These are phyloP conservation scores for Lithobates pipiens DNA, from an alignment of 2,797 vertebrate genomes.

Conservation along the genomic window DNA sequence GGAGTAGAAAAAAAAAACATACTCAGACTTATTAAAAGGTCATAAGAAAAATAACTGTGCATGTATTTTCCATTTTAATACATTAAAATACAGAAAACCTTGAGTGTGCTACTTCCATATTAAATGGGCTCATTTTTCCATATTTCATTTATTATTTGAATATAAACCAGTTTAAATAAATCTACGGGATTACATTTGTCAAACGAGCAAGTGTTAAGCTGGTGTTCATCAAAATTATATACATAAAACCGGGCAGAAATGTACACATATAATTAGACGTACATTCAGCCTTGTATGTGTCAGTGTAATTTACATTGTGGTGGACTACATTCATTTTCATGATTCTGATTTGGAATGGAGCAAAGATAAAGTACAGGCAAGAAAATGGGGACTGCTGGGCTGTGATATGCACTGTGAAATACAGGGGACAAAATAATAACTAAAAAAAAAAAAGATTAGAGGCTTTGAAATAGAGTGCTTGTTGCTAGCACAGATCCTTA, in stretches of 20 bases:
- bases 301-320: slow-evolving; percentile 69
- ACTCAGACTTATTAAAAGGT: slow-evolving; percentile 3
- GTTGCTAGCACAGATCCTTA: slow-evolving; percentile 34
- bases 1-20: background rate
- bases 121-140: slow-evolving; percentile 28
- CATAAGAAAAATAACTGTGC: background rate
- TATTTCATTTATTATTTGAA: slow-evolving; percentile 48
- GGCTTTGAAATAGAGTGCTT: slow-evolving; percentile 55
- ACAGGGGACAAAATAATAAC: slow-evolving; percentile 30
- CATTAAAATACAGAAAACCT: background rate
- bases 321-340: slow-evolving; percentile 68
- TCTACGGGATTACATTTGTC: slow-evolving; percentile 48
- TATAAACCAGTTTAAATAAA: slow-evolving; percentile 55
- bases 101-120: slow-evolving; percentile 43
- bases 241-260: slow-evolving; percentile 36
- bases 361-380: slow-evolving; percentile 64
- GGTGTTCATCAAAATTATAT: slow-evolving; percentile 41
- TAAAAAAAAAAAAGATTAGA: slow-evolving; percentile 23
- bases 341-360: slow-evolving; percentile 66
- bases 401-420: slow-evolving; percentile 52
- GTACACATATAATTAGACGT: slow-evolving; percentile 55
- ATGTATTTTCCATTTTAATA: slow-evolving; percentile 4
- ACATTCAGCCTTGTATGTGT: slow-evolving; percentile 38
- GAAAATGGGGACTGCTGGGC: slow-evolving; percentile 33
- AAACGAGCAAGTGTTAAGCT: slow-evolving; percentile 31